Evolutionary conservation across 2,888 invertebrate genomes (phyloP).

Genomic region (Phasia obesa): DNA sequence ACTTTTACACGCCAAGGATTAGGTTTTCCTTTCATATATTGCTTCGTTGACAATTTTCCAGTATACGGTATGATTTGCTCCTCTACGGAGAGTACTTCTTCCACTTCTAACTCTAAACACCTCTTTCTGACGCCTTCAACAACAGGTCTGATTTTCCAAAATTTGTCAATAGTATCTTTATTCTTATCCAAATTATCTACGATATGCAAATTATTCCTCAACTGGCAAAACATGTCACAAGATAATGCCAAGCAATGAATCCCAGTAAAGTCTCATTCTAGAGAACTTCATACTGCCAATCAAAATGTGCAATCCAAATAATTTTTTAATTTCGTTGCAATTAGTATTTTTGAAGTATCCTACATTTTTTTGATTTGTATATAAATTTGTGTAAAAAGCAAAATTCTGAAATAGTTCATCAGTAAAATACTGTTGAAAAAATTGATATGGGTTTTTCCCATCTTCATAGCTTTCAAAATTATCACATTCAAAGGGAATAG

Average conservation of each 20-base stretch:
- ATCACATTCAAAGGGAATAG: conserved; percentile 26
- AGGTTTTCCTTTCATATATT: conserved; percentile 12
- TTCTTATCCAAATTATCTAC: conserved; percentile 17
- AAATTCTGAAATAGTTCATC: conserved; percentile 7
- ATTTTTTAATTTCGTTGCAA: conserved; percentile 29
- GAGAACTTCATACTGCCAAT: conserved; percentile 12
- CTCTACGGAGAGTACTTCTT: conserved; percentile 15
- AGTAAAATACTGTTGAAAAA: conserved; percentile 29
- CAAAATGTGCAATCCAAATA: conserved; percentile 28
- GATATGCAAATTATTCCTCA: conserved; percentile 20
- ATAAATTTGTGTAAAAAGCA: conserved; percentile 27
- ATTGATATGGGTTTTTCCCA: conserved; percentile 23
- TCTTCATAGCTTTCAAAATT: conserved; percentile 22
- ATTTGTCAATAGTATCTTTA: conserved; percentile 8
- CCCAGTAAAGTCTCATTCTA: not conserved
- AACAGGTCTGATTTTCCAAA: conserved; percentile 13
- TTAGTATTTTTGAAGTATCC: conserved; percentile 29
- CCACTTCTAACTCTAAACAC: not conserved
- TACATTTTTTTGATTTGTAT: conserved; percentile 22
- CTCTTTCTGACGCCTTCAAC: conserved; percentile 4
- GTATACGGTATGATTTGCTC: conserved; percentile 24
- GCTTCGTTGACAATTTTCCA: conserved; percentile 22
- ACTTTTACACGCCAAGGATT: conserved; percentile 24
- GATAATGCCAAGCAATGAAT: not conserved
- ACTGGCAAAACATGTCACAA: conserved; percentile 16